phyloP scores from a whole-genome alignment of 2,113 vertebrate species.

The Phoxinus phoxinus region DNA sequence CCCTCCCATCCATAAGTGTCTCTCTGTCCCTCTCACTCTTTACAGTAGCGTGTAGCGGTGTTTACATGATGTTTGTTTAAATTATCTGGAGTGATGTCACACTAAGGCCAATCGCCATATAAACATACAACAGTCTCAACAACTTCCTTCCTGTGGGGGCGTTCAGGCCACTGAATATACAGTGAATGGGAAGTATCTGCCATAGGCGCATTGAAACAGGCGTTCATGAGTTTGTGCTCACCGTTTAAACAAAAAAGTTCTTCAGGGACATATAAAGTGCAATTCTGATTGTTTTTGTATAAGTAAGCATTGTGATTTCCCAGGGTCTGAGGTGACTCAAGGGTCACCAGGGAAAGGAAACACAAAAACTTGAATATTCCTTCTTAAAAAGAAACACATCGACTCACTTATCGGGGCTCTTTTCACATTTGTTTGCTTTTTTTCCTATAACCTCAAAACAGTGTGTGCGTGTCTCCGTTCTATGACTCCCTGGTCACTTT shows the following conservation, averaged over 20 bases:
- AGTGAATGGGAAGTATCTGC: conserved; percentile 21
- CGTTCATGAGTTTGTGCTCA: background rate
- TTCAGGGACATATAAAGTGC: conserved; percentile 21
- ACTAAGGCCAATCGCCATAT: conserved; percentile 33
- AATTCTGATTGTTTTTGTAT: conserved; percentile 26
- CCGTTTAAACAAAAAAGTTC: conserved; percentile 22
- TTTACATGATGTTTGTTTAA: conserved; percentile 42
- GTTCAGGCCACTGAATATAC: background rate
- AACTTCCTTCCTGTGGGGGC: conserved; percentile 44
- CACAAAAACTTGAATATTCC: conserved; percentile 30
- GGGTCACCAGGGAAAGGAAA: conserved; percentile 45
- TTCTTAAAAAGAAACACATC: conserved; percentile 25
- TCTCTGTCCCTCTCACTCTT: background rate
- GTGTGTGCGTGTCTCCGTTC: conserved; percentile 8
- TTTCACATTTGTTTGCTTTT: conserved; percentile 40
- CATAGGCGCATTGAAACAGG: background rate
- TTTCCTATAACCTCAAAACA: conserved; percentile 9
- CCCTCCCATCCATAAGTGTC: background rate
- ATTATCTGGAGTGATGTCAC: conserved; percentile 22
- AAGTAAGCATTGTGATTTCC: conserved; percentile 13
- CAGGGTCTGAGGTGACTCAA: conserved; percentile 25
- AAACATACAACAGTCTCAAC: conserved; percentile 40
- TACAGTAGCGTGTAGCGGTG: background rate
- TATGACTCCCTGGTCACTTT: conserved; percentile 21
- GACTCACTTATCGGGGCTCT: conserved; percentile 3